Conservation (phyloP, 2,113 vertebrate species). For the Salvelinus fontinalis region DNA sequence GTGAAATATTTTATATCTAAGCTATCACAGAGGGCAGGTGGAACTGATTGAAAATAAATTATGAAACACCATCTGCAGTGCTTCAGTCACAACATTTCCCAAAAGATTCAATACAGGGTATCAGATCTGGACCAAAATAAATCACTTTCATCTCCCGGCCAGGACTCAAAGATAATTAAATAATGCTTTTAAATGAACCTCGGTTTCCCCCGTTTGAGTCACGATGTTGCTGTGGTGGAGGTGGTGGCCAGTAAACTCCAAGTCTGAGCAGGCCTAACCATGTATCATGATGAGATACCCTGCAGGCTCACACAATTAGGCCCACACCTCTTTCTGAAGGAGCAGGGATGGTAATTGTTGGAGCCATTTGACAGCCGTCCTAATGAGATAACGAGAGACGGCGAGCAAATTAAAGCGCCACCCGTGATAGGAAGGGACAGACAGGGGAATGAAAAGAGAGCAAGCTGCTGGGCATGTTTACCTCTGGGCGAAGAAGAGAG, state of each 20-base stretch:
- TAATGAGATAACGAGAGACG: constrained; percentile 60
- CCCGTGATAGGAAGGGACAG: constrained; percentile 28
- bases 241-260: neutral
- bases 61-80: constrained; percentile 61
- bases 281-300: neutral
- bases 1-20: constrained; percentile 57
- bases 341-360: constrained; percentile 40
- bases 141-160: constrained; percentile 46
- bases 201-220: neutral
- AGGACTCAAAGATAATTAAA: neutral
- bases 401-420: constrained; percentile 16
- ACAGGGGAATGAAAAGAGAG: constrained; percentile 27
- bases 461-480: neutral
- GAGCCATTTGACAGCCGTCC: constrained; percentile 50
- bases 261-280: neutral
- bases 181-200: neutral
- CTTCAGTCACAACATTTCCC: constrained; percentile 51
- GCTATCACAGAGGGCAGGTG: constrained; percentile 62
- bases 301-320: neutral
- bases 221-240: too few relatives aligned
- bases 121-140: constrained; percentile 69
- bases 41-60: constrained; percentile 75
- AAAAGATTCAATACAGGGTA: constrained; percentile 65
- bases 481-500: constrained; percentile 10
- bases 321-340: neutral